These are phyloP conservation scores for Holocentrus rufus DNA, from an alignment of 2,797 vertebrate species.

Conservation along the genomic window DNA sequence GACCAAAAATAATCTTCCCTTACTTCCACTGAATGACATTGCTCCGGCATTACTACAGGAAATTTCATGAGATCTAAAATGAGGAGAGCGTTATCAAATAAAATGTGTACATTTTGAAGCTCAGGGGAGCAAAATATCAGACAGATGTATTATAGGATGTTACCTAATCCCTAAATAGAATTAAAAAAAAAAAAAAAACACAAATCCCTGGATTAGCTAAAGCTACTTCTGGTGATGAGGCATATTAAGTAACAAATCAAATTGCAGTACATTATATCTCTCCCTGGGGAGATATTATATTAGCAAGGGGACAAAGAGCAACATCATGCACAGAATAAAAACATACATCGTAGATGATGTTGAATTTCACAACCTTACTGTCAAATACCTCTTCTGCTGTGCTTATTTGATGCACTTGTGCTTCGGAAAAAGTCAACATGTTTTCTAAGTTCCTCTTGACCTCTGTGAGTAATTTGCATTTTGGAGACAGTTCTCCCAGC, in stretches of 20 bases:
- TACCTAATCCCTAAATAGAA: slow-evolving; percentile 49
- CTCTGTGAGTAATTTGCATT: slow-evolving; percentile 57
- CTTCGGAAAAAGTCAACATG: slow-evolving; percentile 4
- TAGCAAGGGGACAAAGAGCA: slow-evolving; percentile 43
- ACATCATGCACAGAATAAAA: slow-evolving; percentile 45
- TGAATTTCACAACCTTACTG: slow-evolving; percentile 8
- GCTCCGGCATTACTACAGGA: slow-evolving; percentile 51
- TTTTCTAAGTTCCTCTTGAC: slow-evolving; percentile 48
- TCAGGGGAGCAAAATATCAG: slow-evolving; percentile 21
- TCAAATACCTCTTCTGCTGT: slow-evolving; percentile 8
- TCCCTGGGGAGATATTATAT: slow-evolving; percentile 47
- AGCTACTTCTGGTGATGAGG: slow-evolving; percentile 29
- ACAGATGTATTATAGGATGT: slow-evolving; percentile 38
- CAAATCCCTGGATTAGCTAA: slow-evolving; percentile 41
- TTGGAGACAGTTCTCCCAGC: slow-evolving; percentile 35
- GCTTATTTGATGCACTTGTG: slow-evolving; percentile 2
- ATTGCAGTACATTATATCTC: slow-evolving; percentile 35
- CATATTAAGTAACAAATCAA: slow-evolving; percentile 53
- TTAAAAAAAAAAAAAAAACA: slow-evolving; percentile 37
- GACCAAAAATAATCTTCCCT: slow-evolving; percentile 53
- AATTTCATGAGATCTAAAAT: slow-evolving; percentile 47
- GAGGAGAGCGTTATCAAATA: slow-evolving; percentile 44
- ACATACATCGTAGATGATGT: slow-evolving; percentile 28
- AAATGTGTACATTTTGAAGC: slow-evolving; percentile 36
- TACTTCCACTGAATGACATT: slow-evolving; percentile 65